Evolutionary conservation across 2,888 invertebrate genomes (phyloP).

Genomic region (Elmis aenea): DNA sequence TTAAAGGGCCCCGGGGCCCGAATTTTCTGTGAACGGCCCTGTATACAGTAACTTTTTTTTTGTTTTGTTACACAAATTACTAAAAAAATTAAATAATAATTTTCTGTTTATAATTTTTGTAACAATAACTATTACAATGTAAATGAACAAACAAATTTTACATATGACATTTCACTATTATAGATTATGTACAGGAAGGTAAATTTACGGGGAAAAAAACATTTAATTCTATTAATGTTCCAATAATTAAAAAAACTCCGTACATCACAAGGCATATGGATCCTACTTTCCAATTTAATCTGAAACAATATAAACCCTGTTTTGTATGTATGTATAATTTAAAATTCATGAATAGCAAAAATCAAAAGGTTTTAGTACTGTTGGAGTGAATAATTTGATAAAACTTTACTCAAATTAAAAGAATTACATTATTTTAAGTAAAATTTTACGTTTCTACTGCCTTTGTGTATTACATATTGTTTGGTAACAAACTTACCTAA

Average conservation of each 20-base stretch:
- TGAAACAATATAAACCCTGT: no score
- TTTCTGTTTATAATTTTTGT: no score
- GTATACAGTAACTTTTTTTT: no score
- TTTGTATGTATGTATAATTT: no score
- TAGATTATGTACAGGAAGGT: conserved; percentile 52
- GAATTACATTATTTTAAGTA: background rate
- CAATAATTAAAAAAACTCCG: conserved; percentile 11
- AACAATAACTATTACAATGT: no score
- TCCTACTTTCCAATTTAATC: conserved; percentile 62
- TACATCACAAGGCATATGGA: conserved; percentile 50
- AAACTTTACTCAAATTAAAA: conserved; percentile 1
- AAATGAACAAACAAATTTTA: no score
- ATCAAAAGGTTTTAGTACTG: conserved; percentile 3
- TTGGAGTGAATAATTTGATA: conserved; percentile 1
- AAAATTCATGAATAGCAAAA: no score
- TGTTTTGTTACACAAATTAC: no score
- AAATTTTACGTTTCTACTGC: background rate
- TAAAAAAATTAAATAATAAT: no score
- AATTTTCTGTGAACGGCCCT: no score
- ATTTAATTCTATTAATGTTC: conserved; percentile 60
- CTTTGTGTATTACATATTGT: no score
- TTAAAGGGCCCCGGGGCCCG: no score
- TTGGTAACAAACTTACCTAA: conserved; percentile 36
- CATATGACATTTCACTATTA: conserved; percentile 4
- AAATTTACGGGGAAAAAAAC: conserved; percentile 64